Evolutionary conservation across 2,113 vertebrate genomes (phyloP), one percentile per base, ranked within the genome.

Genomic region (Butorides virescens): DNA sequence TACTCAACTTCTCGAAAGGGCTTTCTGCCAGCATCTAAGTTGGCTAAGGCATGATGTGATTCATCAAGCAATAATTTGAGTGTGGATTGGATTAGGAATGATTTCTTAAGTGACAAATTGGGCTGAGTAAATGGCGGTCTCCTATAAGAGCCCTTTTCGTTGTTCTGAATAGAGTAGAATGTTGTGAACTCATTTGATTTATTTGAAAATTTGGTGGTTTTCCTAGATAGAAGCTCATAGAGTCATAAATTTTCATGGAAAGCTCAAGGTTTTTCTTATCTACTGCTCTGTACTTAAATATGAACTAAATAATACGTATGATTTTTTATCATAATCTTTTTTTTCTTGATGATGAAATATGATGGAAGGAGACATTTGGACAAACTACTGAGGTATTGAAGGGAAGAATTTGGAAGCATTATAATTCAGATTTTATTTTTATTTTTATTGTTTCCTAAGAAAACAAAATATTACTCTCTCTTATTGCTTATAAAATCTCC

Each of bases 31-130:
- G 44, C 26, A 52, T 23, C 26, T 47, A 36, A 65, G 37, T 23
- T 85, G 74, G 71, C 27, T 65, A 76, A 88, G 25, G 53, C 39
- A 86, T 52, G 23, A 96, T 86, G 75, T 88, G 88, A 94, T 79
- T 94, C 83, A 88, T 74, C 37, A 62, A 61, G 55, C n/a, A 94
- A 39, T 77, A 93, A 94, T 92, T 76, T 94, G 59, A 90, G 62
- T 53, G 32, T 74, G 22, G 32, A 91, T 74, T 84, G 59, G 78
- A 91, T 94, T 79, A 95, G 23, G 27, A 90, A 78, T 79, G n/a
- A 75, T 86, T 92, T 90, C 36, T 56, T 83, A 88, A 83, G 42
- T 74, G 59, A 83, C 79, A 90, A 66, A 92, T 58, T 70, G 13
- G 29, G 10, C 29, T 77, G 50, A 88, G 16, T 82, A 90, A 94